These are phyloP conservation scores for Pseudochaenichthys georgianus DNA, from an alignment of 2,797 vertebrate species.

Conservation along the genomic window DNA sequence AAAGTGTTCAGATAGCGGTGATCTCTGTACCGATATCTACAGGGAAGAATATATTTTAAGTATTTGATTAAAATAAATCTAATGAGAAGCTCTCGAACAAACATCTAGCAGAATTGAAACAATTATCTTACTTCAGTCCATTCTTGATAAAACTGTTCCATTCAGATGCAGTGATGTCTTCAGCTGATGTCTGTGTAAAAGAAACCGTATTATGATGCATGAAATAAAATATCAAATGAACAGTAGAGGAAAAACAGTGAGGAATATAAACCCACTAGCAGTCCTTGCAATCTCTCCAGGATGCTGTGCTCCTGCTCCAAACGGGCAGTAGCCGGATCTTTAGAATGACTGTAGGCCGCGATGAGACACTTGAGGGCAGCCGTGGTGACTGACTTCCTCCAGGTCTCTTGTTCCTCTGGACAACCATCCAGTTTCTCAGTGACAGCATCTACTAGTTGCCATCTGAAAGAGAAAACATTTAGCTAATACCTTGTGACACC, in stretches of 20 bases:
- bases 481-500: neutral
- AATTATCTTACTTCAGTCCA: slow-evolving; percentile 91
- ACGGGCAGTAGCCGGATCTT: slow-evolving; percentile 66
- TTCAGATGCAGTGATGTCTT: slow-evolving; percentile 83
- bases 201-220: neutral
- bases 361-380: slow-evolving; percentile 87
- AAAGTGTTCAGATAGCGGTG: slow-evolving; percentile 85
- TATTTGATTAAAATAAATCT: neutral
- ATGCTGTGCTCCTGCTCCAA: slow-evolving; percentile 82
- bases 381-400: slow-evolving; percentile 85
- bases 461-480: slow-evolving; percentile 79
- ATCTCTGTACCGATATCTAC: slow-evolving; percentile 91
- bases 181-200: slow-evolving; percentile 75
- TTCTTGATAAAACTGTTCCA: slow-evolving; percentile 92
- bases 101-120: neutral
- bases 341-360: slow-evolving; percentile 77
- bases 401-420: slow-evolving; percentile 77
- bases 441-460: slow-evolving; percentile 89
- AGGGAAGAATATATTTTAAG: neutral
- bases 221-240: neutral
- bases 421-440: slow-evolving; percentile 78
- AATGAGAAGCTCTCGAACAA: neutral
- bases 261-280: slow-evolving; percentile 83
- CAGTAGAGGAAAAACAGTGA: neutral
- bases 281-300: slow-evolving; percentile 82